Evolutionary conservation across 1,140 invertebrate genomes (phyloP).

Genomic region (Drosophila baimaii): DNA sequence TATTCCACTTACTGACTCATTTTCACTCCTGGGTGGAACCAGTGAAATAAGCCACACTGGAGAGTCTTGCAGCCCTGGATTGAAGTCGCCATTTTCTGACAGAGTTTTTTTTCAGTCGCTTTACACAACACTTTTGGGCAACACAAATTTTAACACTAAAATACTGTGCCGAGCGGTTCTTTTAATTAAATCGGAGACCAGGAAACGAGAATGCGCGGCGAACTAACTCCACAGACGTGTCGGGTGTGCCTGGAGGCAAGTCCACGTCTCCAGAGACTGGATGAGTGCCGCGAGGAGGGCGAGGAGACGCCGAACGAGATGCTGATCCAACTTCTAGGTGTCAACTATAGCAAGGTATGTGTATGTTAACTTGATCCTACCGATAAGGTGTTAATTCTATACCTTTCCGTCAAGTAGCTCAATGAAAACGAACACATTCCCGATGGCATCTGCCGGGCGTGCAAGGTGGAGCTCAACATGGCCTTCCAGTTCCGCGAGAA

Average conservation of each 20-base stretch:
- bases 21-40: not conserved
- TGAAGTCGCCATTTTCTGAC: slow-evolving; percentile 60
- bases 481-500: slow-evolving; percentile 78
- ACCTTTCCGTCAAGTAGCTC: slow-evolving; percentile 31
- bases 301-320: slow-evolving; percentile 80
- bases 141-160: slow-evolving; percentile 77
- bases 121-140: slow-evolving; percentile 73
- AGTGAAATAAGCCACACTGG: slow-evolving; percentile 10
- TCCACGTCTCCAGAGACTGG: slow-evolving; percentile 63
- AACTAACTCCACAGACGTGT: slow-evolving; percentile 69
- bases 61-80: slow-evolving; percentile 38
- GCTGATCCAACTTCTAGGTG: slow-evolving; percentile 69
- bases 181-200: slow-evolving; percentile 56
- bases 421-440: slow-evolving; percentile 68
- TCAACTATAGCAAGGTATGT: slow-evolving; percentile 65
- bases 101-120: slow-evolving; percentile 61
- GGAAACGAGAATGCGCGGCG: slow-evolving; percentile 55
- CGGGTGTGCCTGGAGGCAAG: slow-evolving; percentile 69
- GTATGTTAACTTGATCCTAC: not conserved
- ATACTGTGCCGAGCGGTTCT: slow-evolving; percentile 63
- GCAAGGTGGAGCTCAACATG: slow-evolving; percentile 77
- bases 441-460: slow-evolving; percentile 71
- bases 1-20: not conserved
- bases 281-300: slow-evolving; percentile 72
- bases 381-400: not conserved